These are phyloP conservation scores for Euwallacea fornicatus DNA, from an alignment of 1,140 invertebrate genomes.

Conservation along the genomic window DNA sequence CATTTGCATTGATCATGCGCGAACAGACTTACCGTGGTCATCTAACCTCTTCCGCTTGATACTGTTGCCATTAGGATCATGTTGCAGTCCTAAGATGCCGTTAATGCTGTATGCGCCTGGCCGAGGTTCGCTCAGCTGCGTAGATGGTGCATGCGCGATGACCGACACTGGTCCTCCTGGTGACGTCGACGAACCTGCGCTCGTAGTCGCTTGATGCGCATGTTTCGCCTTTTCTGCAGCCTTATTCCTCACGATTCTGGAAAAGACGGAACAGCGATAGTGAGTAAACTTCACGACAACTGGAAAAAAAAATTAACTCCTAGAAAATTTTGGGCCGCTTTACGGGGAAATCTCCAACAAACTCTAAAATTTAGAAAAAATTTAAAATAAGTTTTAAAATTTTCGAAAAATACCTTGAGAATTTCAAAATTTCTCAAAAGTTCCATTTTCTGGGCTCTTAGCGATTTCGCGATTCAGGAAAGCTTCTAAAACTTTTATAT, in stretches of 20 bases:
- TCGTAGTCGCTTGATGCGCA: constrained; percentile 74
- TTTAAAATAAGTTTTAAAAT: too few relatives aligned
- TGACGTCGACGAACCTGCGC: constrained; percentile 54
- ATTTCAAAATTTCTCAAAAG: too few relatives aligned
- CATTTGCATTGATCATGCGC: background rate
- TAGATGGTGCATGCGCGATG: constrained; percentile 68
- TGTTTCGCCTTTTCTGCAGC: constrained; percentile 95
- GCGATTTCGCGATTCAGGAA: too few relatives aligned
- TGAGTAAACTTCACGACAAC: too few relatives aligned
- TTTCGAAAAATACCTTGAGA: too few relatives aligned
- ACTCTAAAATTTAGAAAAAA: too few relatives aligned
- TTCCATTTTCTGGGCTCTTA: too few relatives aligned
- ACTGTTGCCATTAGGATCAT: constrained; percentile 70
- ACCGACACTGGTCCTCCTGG: constrained; percentile 63
- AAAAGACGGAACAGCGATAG: constrained; percentile 38
- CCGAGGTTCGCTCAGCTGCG: constrained; percentile 56
- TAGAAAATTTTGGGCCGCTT: too few relatives aligned
- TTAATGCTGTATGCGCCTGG: constrained; percentile 88
- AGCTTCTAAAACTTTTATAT: too few relatives aligned
- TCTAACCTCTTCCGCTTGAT: constrained; percentile 74
- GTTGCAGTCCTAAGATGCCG: constrained; percentile 89
- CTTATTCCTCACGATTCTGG: constrained; percentile 93
- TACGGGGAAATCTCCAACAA: too few relatives aligned
- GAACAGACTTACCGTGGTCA: constrained; percentile 61
- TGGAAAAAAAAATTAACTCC: too few relatives aligned